A percentile compares a stretch with the other conserved stretches of the same genome.
These are phyloP conservation scores for Holcopasites calliopsidis DNA, from an alignment of 1,140 invertebrate species.

Conservation along the genomic window DNA sequence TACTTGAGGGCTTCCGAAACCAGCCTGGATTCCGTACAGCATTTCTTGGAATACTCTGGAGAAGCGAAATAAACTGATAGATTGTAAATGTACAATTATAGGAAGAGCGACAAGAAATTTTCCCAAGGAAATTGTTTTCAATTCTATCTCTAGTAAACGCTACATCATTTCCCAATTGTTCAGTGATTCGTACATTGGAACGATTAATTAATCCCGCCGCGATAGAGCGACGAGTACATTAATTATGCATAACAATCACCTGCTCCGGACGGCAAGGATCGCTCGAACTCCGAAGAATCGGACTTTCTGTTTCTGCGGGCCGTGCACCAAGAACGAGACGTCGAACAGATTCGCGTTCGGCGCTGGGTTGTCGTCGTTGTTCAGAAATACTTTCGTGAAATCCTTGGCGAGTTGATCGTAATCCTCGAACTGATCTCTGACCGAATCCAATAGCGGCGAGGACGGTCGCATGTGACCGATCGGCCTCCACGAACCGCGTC, in stretches of 20 bases:
- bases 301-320: constrained; percentile 93
- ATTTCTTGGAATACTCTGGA: constrained; percentile 92
- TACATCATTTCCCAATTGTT: too few species aligned
- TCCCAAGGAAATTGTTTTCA: too few species aligned
- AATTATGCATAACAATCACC: constrained; percentile 77
- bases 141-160: too few species aligned
- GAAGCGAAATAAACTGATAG: constrained; percentile 22
- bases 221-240: too few species aligned
- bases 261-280: constrained; percentile 93
- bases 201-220: constrained; percentile 6
- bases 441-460: constrained; percentile 94
- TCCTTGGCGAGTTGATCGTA: constrained; percentile 96
- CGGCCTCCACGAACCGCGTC: constrained; percentile 93
- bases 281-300: constrained; percentile 94
- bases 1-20: constrained; percentile 95
- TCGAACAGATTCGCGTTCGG: constrained; percentile 92
- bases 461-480: constrained; percentile 97
- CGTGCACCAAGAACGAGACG: constrained; percentile 92
- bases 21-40: constrained; percentile 95
- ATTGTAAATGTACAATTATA: too few species aligned
- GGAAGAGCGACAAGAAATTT: too few species aligned
- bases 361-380: constrained; percentile 85
- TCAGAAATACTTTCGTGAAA: constrained; percentile 93
- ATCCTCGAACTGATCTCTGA: constrained; percentile 95
- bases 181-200: too few species aligned